These are phyloP conservation scores for Aeoliscus strigatus DNA, from an alignment of 2,797 vertebrate species.

Conservation along the genomic window DNA sequence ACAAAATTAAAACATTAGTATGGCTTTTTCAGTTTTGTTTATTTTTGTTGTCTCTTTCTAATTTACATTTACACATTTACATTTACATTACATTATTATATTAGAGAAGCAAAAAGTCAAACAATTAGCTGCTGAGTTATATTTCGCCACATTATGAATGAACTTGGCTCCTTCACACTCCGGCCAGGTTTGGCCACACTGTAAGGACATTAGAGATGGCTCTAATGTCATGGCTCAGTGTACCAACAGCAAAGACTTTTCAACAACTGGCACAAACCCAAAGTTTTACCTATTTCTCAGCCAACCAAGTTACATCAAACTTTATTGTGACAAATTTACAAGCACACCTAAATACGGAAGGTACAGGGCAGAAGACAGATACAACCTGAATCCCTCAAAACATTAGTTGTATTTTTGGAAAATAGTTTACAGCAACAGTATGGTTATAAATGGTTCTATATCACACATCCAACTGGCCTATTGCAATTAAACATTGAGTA, in stretches of 20 bases:
- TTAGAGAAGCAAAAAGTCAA: not conserved
- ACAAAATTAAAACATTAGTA: no score
- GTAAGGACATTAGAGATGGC: slow-evolving; percentile 43
- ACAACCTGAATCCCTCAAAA: slow-evolving; percentile 12
- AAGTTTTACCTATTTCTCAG: slow-evolving; percentile 37
- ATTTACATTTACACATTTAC: no score
- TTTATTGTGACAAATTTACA: slow-evolving; percentile 38
- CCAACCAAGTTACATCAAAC: slow-evolving; percentile 52
- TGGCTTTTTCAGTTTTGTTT: no score
- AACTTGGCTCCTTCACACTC: slow-evolving; percentile 42
- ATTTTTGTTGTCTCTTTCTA: no score
- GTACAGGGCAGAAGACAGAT: slow-evolving; percentile 13
- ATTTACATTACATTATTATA: not conserved
- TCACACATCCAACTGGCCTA: no score
- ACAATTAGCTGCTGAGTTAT: slow-evolving; percentile 6
- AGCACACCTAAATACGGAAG: slow-evolving; percentile 14
- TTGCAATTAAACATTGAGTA: no score
- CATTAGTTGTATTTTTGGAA: no score
- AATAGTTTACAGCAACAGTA: not conserved
- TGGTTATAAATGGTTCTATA: no score
- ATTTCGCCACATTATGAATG: slow-evolving; percentile 25
- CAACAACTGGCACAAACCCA: slow-evolving; percentile 44
- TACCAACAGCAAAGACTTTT: slow-evolving; percentile 45
- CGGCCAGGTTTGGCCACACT: slow-evolving; percentile 42
- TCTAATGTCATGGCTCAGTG: no score